Conservation (phyloP, 1,140 invertebrate species). For the Arctopsyche grandis region DNA sequence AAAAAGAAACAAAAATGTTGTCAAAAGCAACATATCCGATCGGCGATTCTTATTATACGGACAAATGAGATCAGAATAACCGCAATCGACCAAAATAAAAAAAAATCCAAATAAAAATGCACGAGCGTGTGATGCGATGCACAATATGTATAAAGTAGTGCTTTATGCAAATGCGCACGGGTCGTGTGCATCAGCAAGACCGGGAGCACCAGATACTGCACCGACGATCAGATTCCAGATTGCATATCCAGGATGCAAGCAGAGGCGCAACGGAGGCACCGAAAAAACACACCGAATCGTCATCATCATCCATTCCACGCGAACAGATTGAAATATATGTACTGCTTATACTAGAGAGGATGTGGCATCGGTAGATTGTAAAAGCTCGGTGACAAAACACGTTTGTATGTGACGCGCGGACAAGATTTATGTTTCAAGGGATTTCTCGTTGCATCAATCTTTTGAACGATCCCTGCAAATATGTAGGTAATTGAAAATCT, state of each 20-base stretch:
- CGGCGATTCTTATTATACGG: too few species aligned
- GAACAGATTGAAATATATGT: too few species aligned
- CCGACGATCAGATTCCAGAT: slow-evolving; percentile 37
- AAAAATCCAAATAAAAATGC: neutral
- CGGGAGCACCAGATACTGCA: slow-evolving; percentile 53
- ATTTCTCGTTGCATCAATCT: neutral
- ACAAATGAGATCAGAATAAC: neutral
- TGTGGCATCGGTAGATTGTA: neutral
- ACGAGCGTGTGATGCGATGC: slow-evolving; percentile 35
- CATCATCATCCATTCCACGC: too few species aligned
- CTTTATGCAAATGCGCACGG: slow-evolving; percentile 48
- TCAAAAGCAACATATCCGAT: too few species aligned
- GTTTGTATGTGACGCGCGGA: neutral
- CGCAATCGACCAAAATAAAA: neutral
- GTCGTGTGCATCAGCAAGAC: slow-evolving; percentile 51
- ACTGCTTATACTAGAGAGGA: neutral
- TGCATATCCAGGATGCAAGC: neutral
- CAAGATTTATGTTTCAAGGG: neutral
- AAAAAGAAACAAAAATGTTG: too few species aligned
- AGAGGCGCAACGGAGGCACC: neutral
- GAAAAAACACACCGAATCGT: neutral
- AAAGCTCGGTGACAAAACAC: slow-evolving; percentile 9
- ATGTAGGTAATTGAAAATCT: neutral
- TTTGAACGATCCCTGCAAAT: neutral
- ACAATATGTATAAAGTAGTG: slow-evolving; percentile 45